phyloP scores from a whole-genome alignment of 2,888 invertebrate genomes.

The Biston stratarius region DNA sequence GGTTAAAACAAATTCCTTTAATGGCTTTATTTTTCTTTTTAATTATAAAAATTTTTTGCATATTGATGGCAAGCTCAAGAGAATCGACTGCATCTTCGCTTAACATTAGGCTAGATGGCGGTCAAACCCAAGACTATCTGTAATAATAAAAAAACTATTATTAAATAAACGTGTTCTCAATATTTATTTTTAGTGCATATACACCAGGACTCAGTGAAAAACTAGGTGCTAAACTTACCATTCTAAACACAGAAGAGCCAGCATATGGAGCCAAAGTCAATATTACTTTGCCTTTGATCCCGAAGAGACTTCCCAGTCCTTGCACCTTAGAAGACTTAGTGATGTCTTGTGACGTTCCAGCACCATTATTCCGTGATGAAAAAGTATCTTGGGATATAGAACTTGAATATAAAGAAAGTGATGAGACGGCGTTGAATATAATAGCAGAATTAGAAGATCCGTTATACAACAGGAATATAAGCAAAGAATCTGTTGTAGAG shows the following conservation, averaged over 20 bases:
- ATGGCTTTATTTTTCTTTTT: too few species aligned
- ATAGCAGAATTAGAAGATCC: constrained; percentile 63
- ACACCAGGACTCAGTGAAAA: constrained; percentile 68
- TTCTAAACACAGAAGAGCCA: constrained; percentile 73
- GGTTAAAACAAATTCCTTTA: too few species aligned
- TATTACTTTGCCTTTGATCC: constrained; percentile 64
- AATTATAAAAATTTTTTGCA: too few species aligned
- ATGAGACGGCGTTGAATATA: constrained; percentile 55
- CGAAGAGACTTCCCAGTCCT: constrained; percentile 67
- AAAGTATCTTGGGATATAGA: constrained; percentile 68
- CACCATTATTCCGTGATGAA: constrained; percentile 65
- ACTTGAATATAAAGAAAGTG: constrained; percentile 64
- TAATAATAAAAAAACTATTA: too few species aligned
- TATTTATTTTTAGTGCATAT: constrained; percentile 59
- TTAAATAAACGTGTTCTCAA: background rate
- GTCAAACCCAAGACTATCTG: too few species aligned
- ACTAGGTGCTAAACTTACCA: constrained; percentile 66
- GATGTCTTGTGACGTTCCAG: constrained; percentile 68
- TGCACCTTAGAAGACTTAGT: constrained; percentile 64
- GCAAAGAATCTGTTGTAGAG: constrained; percentile 52
- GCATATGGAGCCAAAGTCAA: constrained; percentile 71
- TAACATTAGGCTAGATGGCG: too few species aligned
- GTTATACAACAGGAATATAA: constrained; percentile 61
- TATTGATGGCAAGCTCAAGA: too few species aligned
- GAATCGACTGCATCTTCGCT: too few species aligned